A percentile compares a stretch with the other conserved stretches of the same genome.
Evolutionary conservation across 1,140 invertebrate species (phyloP).

Genomic region (Eubasilissa regina): DNA sequence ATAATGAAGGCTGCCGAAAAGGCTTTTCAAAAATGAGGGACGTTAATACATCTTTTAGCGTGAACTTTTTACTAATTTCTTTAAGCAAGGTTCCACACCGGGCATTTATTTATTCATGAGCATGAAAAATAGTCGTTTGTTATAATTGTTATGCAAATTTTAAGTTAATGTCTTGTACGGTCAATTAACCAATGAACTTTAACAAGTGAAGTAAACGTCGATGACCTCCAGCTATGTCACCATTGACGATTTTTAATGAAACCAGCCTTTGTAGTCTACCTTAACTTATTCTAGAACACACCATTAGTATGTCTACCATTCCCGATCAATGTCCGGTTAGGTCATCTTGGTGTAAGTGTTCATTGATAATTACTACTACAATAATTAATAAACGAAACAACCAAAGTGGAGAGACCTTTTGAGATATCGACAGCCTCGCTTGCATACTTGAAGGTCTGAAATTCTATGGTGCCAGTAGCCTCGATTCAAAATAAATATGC

Average conservation of each 20-base stretch:
- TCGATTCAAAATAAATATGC: too few species aligned
- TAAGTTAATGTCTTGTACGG: background rate
- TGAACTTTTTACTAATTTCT: background rate
- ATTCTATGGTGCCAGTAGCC: too few species aligned
- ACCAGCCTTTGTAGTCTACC: too few species aligned
- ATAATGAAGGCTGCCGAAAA: background rate
- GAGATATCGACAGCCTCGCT: too few species aligned
- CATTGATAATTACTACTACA: too few species aligned
- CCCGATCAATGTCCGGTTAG: too few species aligned
- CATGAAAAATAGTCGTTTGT: background rate
- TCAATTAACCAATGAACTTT: constrained; percentile 1
- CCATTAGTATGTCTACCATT: too few species aligned
- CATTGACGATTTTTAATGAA: background rate
- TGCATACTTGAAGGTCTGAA: too few species aligned
- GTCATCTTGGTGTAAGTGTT: too few species aligned
- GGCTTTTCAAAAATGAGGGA: background rate
- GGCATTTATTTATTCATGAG: background rate
- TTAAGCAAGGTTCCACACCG: background rate
- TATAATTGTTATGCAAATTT: background rate
- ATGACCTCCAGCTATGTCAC: background rate
- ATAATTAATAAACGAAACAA: too few species aligned
- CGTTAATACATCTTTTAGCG: background rate
- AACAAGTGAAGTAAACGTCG: background rate
- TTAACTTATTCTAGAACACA: too few species aligned
- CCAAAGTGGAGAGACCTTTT: too few species aligned